Base-by-base conservation (phyloP, 2,797 vertebrate genomes). In the Lacerta viridis region DNA sequence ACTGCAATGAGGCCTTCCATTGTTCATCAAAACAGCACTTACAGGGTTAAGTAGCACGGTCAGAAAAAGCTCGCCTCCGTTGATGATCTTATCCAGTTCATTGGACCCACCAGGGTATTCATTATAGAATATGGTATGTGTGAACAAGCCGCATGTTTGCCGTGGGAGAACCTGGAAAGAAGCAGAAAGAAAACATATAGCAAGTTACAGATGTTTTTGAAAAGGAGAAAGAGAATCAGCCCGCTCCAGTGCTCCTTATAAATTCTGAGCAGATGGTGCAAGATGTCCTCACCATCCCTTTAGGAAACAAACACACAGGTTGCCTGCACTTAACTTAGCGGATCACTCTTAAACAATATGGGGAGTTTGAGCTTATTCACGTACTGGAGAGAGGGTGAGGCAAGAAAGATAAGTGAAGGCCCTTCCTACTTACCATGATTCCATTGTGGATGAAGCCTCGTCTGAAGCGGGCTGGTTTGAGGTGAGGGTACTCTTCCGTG, bases 51-150 rank as follows among this genome's bases (percentile, higher is more conserved):
- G 98, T 25, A 99, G 98, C 89, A 99, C 98, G 0, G 99, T 99
- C 90, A 99, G 98, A 96, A 99, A 99, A 88, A 99, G 98, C 91
- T 99, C 99, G 68, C 99, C 99, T n/a, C 99, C 99, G 0, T 99
- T 98, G 95, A 99, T 99, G 95, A 99, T 98, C 95, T 99, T 99
- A 96, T 99, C 98, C 95, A 99, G 97, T 92, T 99, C 99, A 20
- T 97, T 98, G 2, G 99, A 98, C 77, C 99, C 98, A n/a, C 98
- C 98, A 0, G 99, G 99, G 92, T 99, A 99, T 88, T 99, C 99
- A 1, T 98, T 99, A 92, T 99, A 99, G 98, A 99, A 99, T 96
- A 99, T 99, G 72, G 99, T 99, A 96, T 99, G 99, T 0, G 99
- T 99, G 96, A 99, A 99, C 80, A 99, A 98, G 88, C 98, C 99